Evolutionary conservation across 2,797 vertebrate genomes (phyloP).

Genomic region (Onychomys arenicola): DNA sequence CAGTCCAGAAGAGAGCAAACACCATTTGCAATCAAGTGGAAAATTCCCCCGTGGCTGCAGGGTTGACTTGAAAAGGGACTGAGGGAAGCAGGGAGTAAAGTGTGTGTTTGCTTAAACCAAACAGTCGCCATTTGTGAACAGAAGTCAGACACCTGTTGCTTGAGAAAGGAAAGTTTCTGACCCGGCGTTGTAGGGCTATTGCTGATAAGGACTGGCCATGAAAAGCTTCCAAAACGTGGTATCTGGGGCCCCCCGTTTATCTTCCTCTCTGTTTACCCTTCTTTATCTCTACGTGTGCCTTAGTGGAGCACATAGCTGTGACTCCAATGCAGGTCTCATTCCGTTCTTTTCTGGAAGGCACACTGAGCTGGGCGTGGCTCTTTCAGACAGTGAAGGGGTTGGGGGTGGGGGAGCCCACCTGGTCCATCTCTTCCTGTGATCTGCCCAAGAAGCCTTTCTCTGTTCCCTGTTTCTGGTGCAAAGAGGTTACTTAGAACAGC

Average conservation of each 20-base stretch:
- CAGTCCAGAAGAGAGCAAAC: constrained; percentile 43
- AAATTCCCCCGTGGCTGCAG: constrained; percentile 61
- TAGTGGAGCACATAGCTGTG: not conserved
- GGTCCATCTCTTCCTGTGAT: not conserved
- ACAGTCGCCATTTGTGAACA: constrained; percentile 70
- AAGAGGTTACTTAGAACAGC: not conserved
- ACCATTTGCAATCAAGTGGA: constrained; percentile 63
- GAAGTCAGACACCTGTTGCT: constrained; percentile 79
- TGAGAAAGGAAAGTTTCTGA: constrained; percentile 72
- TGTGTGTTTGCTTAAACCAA: constrained; percentile 72
- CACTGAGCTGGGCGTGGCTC: not conserved
- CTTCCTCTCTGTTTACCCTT: not conserved
- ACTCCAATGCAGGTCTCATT: not conserved
- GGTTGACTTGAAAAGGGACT: constrained; percentile 61
- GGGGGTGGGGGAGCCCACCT: rapidly evolving
- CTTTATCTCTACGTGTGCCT: not conserved
- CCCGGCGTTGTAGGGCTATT: not conserved
- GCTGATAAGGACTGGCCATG: constrained; percentile 68
- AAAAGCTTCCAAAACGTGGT: constrained; percentile 63
- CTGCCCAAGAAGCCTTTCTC: not conserved
- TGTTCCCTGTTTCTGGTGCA: not conserved
- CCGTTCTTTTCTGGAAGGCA: constrained; percentile 2
- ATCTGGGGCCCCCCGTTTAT: not conserved
- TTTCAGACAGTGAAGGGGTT: not conserved
- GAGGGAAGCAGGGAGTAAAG: constrained; percentile 66